Conservation (phyloP, 2,113 vertebrate species). For the Scomber japonicus region DNA sequence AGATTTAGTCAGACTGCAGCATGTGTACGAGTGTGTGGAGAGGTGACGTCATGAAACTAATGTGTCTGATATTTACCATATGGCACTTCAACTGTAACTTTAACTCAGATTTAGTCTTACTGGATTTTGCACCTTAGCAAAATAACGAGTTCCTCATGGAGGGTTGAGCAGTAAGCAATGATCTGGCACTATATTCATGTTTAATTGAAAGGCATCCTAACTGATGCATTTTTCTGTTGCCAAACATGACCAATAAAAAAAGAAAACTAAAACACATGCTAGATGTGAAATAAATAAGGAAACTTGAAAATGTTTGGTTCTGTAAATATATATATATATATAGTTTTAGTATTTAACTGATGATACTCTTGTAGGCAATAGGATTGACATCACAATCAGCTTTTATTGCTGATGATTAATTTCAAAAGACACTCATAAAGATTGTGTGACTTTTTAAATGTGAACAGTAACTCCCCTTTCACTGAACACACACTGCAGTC, state of each 20-base stretch:
- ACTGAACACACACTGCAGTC: too few species aligned
- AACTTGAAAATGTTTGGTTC: neutral
- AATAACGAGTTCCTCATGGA: neutral
- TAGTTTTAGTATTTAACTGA: too few species aligned
- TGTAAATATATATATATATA: too few species aligned
- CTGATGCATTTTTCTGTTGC: neutral
- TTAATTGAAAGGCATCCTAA: neutral
- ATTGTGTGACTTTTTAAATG: too few species aligned
- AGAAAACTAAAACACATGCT: too few species aligned
- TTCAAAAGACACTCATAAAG: too few species aligned
- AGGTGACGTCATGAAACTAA: neutral
- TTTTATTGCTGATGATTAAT: too few species aligned
- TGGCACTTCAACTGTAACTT: neutral
- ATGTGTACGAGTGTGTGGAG: neutral
- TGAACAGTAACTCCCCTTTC: neutral
- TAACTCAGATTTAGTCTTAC: neutral
- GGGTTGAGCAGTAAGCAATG: neutral
- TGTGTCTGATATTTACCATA: neutral
- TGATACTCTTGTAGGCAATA: too few species aligned
- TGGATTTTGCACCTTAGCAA: neutral
- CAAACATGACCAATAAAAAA: neutral
- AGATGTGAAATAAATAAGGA: neutral
- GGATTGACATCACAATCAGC: too few species aligned
- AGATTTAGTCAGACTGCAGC: slow-evolving; percentile 53
- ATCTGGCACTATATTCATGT: too few species aligned